Evolutionary conservation across 64 coral and sea anemone species (phyloP).

Genomic region (Montipora efflorescens): DNA sequence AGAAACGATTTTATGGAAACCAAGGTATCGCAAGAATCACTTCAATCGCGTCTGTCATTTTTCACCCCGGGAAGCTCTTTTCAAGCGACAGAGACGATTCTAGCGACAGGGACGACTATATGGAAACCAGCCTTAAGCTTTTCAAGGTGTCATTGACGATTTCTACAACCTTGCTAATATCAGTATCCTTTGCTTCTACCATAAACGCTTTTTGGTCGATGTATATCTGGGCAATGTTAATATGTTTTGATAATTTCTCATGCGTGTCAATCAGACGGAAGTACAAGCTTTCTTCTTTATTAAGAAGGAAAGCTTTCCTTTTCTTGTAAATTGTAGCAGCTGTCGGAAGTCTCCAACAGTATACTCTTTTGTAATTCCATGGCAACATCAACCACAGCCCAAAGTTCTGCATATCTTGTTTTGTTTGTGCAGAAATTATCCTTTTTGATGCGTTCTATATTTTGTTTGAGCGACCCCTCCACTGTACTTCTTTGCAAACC

Average conservation of each 20-base stretch:
- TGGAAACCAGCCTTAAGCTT: not conserved
- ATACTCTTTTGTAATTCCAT: not conserved
- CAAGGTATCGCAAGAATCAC: too few relatives aligned
- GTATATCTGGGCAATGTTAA: not conserved
- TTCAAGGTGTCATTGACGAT: not conserved
- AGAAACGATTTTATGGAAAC: too few relatives aligned
- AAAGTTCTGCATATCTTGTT: constrained; percentile 1
- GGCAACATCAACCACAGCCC: not conserved
- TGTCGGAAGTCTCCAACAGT: not conserved
- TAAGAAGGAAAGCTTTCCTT: not conserved
- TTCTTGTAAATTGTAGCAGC: not conserved
- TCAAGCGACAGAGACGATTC: too few relatives aligned
- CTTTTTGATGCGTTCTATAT: not conserved
- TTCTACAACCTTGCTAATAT: not conserved
- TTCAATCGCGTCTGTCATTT: too few relatives aligned
- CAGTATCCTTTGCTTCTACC: not conserved
- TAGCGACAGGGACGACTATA: too few relatives aligned
- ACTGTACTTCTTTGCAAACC: not conserved
- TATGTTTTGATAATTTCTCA: not conserved
- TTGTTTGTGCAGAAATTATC: not conserved
- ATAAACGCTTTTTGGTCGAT: constrained; percentile 1
- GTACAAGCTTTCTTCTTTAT: not conserved
- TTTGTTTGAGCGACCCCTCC: not conserved
- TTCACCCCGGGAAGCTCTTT: too few relatives aligned
- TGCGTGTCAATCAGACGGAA: not conserved